These are phyloP conservation scores for Drosophila hamatofila DNA, from an alignment of 2,888 invertebrate genomes.

Conservation along the genomic window DNA sequence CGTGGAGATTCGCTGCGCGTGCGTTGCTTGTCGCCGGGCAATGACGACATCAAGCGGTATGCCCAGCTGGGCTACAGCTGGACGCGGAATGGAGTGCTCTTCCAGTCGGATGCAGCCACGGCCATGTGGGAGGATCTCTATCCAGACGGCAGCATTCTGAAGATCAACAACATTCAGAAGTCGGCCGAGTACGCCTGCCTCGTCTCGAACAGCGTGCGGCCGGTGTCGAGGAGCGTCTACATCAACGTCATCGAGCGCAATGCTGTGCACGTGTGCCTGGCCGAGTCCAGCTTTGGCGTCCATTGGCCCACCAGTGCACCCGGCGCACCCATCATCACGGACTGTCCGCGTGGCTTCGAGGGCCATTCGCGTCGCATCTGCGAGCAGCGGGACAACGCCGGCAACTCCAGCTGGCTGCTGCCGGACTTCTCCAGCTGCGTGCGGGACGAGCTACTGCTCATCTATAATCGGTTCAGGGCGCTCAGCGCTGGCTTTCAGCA, in stretches of 20 bases:
- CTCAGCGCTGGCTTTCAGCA: conserved; percentile 84
- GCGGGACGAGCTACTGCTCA: conserved; percentile 88
- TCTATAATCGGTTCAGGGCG: conserved; percentile 87
- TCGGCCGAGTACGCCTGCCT: conserved; percentile 92
- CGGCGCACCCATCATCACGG: conserved; percentile 89
- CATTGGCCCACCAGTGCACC: conserved; percentile 90
- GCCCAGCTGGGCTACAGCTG: conserved; percentile 92
- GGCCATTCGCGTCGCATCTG: conserved; percentile 87
- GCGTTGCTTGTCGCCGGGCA: conserved; percentile 89
- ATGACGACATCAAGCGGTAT: conserved; percentile 87
- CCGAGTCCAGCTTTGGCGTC: conserved; percentile 87
- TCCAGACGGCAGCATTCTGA: conserved; percentile 93
- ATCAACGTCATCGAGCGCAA: conserved; percentile 88
- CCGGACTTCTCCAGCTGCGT: conserved; percentile 92
- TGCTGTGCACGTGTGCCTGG: conserved; percentile 87
- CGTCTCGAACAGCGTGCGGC: conserved; percentile 87
- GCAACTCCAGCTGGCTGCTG: conserved; percentile 90
- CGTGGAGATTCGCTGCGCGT: conserved; percentile 85
- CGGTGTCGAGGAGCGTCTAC: conserved; percentile 88
- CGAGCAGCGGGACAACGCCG: conserved; percentile 87
- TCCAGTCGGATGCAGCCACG: conserved; percentile 90
- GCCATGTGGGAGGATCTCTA: conserved; percentile 94
- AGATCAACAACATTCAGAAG: conserved; percentile 92
- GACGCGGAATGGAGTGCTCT: conserved; percentile 91
- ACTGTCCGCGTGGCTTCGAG: conserved; percentile 87